Evolutionary conservation across 30 jellyfish, hydroid and myxozoan species (phyloP).

Genomic region (Catostylus mosaicus): DNA sequence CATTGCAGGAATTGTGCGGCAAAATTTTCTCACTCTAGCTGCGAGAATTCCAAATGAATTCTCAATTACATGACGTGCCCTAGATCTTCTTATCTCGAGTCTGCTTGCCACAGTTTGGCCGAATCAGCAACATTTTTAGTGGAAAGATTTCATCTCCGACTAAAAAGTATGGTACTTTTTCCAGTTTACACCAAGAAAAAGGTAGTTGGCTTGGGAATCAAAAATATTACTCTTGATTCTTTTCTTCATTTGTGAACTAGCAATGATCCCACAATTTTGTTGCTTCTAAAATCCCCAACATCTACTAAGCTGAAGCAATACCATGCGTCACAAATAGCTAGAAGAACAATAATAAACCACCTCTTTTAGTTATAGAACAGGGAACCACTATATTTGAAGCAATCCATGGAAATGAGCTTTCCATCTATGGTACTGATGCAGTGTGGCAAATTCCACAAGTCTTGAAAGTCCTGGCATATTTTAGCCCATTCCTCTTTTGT

Average conservation of each 20-base stretch:
- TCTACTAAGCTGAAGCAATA: neutral
- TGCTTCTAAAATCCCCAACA: neutral
- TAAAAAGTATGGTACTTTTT: constrained; percentile 47
- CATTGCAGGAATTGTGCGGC: constrained; percentile 10
- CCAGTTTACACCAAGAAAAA: neutral
- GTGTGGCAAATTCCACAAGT: constrained; percentile 39
- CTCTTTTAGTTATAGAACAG: constrained; percentile 35
- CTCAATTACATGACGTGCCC: constrained; percentile 47
- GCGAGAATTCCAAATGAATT: constrained; percentile 42
- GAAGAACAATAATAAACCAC: constrained; percentile 35
- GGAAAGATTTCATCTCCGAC: constrained; percentile 68
- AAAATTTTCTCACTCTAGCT: constrained; percentile 35
- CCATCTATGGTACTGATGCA: constrained; percentile 61
- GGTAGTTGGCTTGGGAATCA: constrained; percentile 3
- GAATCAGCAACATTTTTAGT: constrained; percentile 65
- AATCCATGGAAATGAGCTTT: constrained; percentile 39
- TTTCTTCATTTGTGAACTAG: constrained; percentile 15
- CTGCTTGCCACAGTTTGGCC: constrained; percentile 54
- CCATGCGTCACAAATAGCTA: constrained; percentile 59
- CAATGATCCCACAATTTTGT: constrained; percentile 18
- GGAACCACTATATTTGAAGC: constrained; percentile 43
- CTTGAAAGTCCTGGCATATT: constrained; percentile 16
- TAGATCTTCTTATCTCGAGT: neutral
- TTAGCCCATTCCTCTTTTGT: constrained; percentile 50
- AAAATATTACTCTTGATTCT: constrained; percentile 5